A percentile compares a stretch with the other conserved stretches of the same genome.
These are phyloP conservation scores for Salvelinus fontinalis DNA, from an alignment of 2,113 vertebrate species.

Conservation along the genomic window DNA sequence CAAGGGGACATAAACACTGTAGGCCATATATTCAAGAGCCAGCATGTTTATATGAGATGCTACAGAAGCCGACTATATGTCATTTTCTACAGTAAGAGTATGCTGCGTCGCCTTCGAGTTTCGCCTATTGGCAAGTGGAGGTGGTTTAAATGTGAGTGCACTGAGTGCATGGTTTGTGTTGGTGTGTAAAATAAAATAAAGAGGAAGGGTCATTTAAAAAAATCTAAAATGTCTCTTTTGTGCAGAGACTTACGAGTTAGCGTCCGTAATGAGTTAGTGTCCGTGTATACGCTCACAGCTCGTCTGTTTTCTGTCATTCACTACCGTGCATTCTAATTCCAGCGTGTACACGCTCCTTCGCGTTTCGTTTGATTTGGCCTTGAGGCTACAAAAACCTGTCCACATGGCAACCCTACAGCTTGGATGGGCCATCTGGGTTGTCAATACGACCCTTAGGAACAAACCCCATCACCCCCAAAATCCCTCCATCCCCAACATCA, in stretches of 20 bases:
- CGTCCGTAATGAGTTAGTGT: not conserved
- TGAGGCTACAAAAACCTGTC: not conserved
- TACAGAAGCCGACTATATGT: not conserved
- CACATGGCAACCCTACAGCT: not conserved
- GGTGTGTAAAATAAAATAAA: no score
- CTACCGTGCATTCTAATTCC: no score
- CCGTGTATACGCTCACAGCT: not conserved
- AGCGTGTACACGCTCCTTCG: no score
- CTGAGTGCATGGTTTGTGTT: no score
- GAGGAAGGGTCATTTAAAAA: no score
- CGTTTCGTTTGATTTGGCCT: not conserved
- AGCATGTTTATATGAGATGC: not conserved
- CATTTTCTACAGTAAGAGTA: not conserved
- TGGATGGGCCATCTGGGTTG: no score
- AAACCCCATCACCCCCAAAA: no score
- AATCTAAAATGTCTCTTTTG: no score
- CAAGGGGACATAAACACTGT: not conserved
- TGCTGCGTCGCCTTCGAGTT: not conserved
- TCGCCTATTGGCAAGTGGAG: no score
- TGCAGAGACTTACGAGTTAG: not conserved
- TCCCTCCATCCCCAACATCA: not conserved
- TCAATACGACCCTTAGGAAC: no score
- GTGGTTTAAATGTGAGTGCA: no score
- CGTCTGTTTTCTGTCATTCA: no score
- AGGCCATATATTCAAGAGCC: slow-evolving; percentile 14